Evolutionary conservation across 2,888 invertebrate genomes (phyloP).

Genomic region (Agonum fuliginosum): DNA sequence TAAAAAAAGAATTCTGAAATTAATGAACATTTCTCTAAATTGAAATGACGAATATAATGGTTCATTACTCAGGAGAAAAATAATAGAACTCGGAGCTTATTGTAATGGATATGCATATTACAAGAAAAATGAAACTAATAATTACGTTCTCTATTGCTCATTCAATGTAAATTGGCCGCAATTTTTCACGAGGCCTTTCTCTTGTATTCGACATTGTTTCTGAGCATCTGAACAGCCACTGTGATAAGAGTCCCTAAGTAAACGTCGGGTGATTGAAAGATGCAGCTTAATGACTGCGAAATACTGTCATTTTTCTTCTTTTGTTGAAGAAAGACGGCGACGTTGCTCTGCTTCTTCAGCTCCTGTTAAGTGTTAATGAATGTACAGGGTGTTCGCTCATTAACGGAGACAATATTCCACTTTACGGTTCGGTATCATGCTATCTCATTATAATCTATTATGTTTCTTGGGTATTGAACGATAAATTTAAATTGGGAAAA

Average conservation of each 20-base stretch:
- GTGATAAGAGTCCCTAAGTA: background rate
- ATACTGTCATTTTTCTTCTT: conserved; percentile 54
- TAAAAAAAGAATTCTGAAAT: conserved; percentile 19
- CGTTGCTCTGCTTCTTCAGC: background rate
- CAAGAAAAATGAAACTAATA: conserved; percentile 39
- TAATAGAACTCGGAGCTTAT: conserved; percentile 17
- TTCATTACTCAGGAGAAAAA: conserved; percentile 10
- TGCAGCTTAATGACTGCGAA: conserved; percentile 52
- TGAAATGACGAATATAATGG: conserved; percentile 28
- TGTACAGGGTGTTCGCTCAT: conserved; percentile 34
- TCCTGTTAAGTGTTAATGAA: conserved; percentile 45
- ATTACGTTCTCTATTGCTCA: conserved; percentile 22
- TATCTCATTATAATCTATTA: background rate
- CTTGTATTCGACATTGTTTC: conserved; percentile 23
- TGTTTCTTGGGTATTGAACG: too few species aligned
- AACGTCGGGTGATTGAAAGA: conserved; percentile 5
- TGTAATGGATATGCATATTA: conserved; percentile 23
- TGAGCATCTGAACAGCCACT: background rate
- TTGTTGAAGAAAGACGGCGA: background rate
- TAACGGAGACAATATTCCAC: conserved; percentile 30
- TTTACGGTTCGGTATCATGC: too few species aligned
- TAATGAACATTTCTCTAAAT: conserved; percentile 19
- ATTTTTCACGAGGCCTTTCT: conserved; percentile 12
- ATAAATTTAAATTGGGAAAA: too few species aligned
- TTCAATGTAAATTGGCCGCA: conserved; percentile 15